These are phyloP conservation scores for Masticophis lateralis DNA, from an alignment of 2,797 vertebrate species.

Conservation along the genomic window DNA sequence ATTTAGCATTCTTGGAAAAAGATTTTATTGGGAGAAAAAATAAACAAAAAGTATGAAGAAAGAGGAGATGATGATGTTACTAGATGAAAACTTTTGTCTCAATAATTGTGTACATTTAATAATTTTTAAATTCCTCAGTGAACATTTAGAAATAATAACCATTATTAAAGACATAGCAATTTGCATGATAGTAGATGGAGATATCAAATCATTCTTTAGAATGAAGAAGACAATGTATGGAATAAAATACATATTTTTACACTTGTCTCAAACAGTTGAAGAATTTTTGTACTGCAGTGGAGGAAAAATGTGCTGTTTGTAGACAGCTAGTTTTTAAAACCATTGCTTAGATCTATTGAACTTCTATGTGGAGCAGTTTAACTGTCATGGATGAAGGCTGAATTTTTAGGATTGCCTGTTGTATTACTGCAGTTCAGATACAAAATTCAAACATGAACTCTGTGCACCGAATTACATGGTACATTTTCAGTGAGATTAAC, in stretches of 20 bases:
- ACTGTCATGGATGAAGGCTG: neutral
- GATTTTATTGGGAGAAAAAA: conserved; percentile 24
- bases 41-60: neutral
- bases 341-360: neutral
- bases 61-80: neutral
- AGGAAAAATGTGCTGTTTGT: neutral
- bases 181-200: neutral
- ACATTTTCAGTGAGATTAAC: neutral
- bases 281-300: neutral
- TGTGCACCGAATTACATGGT: neutral
- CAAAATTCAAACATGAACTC: neutral
- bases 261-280: neutral
- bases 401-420: neutral
- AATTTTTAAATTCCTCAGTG: neutral
- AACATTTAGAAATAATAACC: neutral
- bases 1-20: conserved; percentile 51
- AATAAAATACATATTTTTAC: neutral
- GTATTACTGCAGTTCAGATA: neutral
- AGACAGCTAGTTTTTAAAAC: neutral
- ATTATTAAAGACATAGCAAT: neutral
- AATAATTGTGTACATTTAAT: conserved; percentile 34
- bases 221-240: neutral
- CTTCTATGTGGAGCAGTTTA: neutral
- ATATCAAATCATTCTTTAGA: neutral
- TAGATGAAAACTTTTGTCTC: neutral